A percentile compares a stretch with the other conserved stretches of the same genome.
These are phyloP conservation scores for Crax fasciolata DNA, from an alignment of 2,797 vertebrate genomes.

Conservation along the genomic window DNA sequence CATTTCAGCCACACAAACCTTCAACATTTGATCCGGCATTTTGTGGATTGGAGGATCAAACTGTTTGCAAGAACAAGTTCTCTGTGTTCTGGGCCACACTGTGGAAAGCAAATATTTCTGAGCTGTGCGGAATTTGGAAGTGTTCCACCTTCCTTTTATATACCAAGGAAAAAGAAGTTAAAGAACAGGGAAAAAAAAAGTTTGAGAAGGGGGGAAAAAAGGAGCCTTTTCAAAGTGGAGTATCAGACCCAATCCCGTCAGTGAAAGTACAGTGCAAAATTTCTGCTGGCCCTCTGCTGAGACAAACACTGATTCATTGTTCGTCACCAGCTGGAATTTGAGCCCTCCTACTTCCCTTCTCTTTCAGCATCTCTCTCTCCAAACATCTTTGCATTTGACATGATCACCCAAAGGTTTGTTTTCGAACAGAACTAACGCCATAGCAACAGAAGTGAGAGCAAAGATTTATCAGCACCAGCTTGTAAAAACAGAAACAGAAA, in stretches of 20 bases:
- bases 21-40: not conserved
- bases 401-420: conserved; percentile 48
- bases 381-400: conserved; percentile 40
- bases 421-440: conserved; percentile 43
- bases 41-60: conserved; percentile 48
- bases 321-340: conserved; percentile 64
- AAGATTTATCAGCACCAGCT: conserved; percentile 25
- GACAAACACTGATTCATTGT: conserved; percentile 68
- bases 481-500: not conserved
- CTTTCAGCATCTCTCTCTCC: conserved; percentile 49
- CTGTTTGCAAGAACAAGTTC: conserved; percentile 67
- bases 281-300: conserved; percentile 45
- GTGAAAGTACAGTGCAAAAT: conserved; percentile 37
- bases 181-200: not conserved
- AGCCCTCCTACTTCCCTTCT: conserved; percentile 56
- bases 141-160: conserved; percentile 76
- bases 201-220: not conserved
- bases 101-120: conserved; percentile 77
- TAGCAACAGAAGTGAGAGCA: conserved; percentile 50
- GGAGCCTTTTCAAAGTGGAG: conserved; percentile 56
- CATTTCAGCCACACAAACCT: conserved; percentile 12
- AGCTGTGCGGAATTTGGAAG: conserved; percentile 66
- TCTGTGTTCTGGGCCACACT: conserved; percentile 17
- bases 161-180: not conserved
- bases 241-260: conserved; percentile 25